Evolutionary conservation across 2,888 invertebrate species (phyloP), one percentile per base, ranked within the genome.

Genomic region (Thumatha senex): DNA sequence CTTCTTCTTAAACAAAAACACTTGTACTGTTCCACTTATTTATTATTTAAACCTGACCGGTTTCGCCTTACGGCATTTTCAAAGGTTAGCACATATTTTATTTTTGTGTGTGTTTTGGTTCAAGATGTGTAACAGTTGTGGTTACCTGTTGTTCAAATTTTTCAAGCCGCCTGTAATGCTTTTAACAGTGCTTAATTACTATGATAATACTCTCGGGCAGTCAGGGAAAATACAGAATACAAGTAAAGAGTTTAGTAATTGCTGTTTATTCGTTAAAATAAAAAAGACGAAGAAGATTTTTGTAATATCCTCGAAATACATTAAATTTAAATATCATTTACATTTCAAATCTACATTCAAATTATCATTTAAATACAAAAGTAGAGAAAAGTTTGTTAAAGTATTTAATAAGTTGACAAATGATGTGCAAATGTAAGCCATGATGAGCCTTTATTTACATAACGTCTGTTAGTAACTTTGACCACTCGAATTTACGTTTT

Each of bases 391-490:
- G 60, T 67, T 70, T 61, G 58, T 57, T 61, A 54, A 62, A 70
- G 63, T 64, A 67, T 64, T 66, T 64, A 62, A 59, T 60, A 69
- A 69, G 62, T 59, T 62, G 59, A 59, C 61, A 63, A 72, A 72
- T 72, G 67, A 66, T 65, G 72, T 71, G 72, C 61, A 70, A 74
- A 74, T 74, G 69, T 61, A 54, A 43, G 55, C 44, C 60, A 56
- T 61, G 60, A 69, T 57, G 64, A 63, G 59, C 48, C 43, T 59
- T 66, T 63, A 73, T 77, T 70, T 66, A 55, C 71, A 74, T 71
- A 70, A 63, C 60, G 55, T 69, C 63, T 66, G 57, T 56, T 60
- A 58, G 67, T 71, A 61, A 64, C 54, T 70, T 67, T 64, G 51
- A 49, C 54, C 35, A 47, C 5, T 24, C 18, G 18, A 5, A 14